Base-by-base conservation (phyloP, 2,888 invertebrate species). In the Thereva nobilitata region DNA sequence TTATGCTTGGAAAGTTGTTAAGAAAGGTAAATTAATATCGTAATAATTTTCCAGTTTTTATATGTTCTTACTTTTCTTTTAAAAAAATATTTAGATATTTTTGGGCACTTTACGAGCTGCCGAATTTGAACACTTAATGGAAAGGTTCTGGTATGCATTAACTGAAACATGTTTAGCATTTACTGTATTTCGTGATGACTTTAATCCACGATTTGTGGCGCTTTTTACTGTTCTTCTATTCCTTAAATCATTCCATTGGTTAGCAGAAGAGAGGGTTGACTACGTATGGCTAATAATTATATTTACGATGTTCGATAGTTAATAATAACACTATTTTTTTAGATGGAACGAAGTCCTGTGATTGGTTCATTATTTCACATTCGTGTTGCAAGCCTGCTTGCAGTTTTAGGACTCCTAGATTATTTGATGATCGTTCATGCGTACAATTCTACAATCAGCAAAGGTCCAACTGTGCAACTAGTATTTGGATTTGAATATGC, bases 401-500 rank as follows among this genome's bases (percentile, higher is more conserved):
- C 88, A 71, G 83, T 97, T 69, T 82, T 99, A 71, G 92, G 92
- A 23, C 84, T 89, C 10, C 83, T 94, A 64, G 98, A 99, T 81
- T 84, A 92, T 70, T 88, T 90, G 76, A 94, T 98, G 83, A 91
- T 99, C 5, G 89, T 90, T 76, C 93, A 95, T 80, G 98, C 95
- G 2, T 99, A 97, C 80, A 90, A 92, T 77, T 93, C 93, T 68
- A 97, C 97, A 4, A 83, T 96, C 38, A 85, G 89, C 1, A 94
- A 94, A 78, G 99, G 99, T 49, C 95, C 98, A 5, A 95, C 96
- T 0, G 97, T 97, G 1, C 99, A 99, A 82, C 84, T 99, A 69
- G 98, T 99, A 5, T 99, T 99, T 84, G 99, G 99, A 61, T 99
- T 99, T 83, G 98, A 99, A 84, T 99, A 99, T 83, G 97, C 97